These are phyloP conservation scores for Actinia tenebrosa DNA, from an alignment of 64 coral and sea anemone genomes.

Conservation along the genomic window DNA sequence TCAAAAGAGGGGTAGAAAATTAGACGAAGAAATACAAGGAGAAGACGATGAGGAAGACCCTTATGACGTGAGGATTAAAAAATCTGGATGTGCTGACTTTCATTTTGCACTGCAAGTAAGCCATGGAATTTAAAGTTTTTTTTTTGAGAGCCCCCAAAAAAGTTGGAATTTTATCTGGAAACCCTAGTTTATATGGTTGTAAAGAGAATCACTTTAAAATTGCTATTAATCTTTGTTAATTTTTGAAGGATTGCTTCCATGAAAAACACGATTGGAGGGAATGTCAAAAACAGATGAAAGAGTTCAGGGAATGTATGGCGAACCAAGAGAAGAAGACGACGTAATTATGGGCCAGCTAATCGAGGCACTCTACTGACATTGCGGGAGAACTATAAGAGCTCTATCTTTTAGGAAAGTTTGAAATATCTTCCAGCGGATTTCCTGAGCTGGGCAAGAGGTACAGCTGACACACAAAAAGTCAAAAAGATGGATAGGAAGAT, in stretches of 20 bases:
- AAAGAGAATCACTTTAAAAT: too few species aligned
- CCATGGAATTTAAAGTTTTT: not conserved
- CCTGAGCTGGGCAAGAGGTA: too few species aligned
- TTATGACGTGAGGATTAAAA: constrained; percentile 84
- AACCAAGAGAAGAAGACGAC: constrained; percentile 29
- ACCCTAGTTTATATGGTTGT: too few species aligned
- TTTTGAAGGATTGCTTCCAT: constrained; percentile 43
- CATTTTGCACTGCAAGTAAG: constrained; percentile 89
- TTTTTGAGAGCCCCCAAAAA: not conserved
- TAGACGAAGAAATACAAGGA: constrained; percentile 23
- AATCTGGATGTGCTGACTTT: constrained; percentile 86
- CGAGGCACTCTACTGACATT: not conserved
- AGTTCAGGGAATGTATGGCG: constrained; percentile 51
- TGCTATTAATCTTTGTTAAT: not conserved
- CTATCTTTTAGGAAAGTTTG: too few species aligned
- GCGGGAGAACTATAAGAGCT: not conserved
- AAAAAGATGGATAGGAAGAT: too few species aligned
- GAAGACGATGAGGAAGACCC: constrained; percentile 91
- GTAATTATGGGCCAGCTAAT: not conserved
- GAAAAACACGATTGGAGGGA: constrained; percentile 48
- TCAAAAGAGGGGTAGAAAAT: not conserved
- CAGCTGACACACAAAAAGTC: too few species aligned
- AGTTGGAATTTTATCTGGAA: not conserved
- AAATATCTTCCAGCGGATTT: too few species aligned
- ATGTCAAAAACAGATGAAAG: constrained; percentile 56